These are phyloP conservation scores for Halisarca cf. caerulea DNA, from an alignment of 37 sponge, comb jelly and placozoan species.

Conservation along the genomic window DNA sequence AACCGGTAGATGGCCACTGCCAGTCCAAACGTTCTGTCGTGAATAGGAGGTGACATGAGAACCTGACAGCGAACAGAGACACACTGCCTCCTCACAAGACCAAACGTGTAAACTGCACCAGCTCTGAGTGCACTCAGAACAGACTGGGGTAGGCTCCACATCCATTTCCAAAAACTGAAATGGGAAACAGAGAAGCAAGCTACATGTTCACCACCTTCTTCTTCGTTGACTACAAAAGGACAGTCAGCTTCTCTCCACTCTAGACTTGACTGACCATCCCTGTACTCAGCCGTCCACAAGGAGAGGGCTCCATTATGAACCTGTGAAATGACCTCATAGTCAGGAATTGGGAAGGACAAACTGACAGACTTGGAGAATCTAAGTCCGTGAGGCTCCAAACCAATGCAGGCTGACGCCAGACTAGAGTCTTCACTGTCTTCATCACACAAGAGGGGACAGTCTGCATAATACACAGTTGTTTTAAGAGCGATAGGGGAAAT, in stretches of 20 bases:
- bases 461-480: constrained; percentile 42
- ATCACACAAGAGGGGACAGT: neutral
- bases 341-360: constrained; percentile 45
- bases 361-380: constrained; percentile 33
- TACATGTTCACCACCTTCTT: neutral
- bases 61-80: constrained; percentile 50
- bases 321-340: constrained; percentile 11
- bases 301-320: neutral
- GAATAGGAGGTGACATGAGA: constrained; percentile 49
- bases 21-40: constrained; percentile 27
- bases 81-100: neutral
- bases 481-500: constrained; percentile 2
- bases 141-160: constrained; percentile 39
- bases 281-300: constrained; percentile 25
- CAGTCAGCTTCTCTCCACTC: neutral
- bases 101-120: constrained; percentile 37
- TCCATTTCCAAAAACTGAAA: constrained; percentile 52
- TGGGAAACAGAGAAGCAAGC: constrained; percentile 38
- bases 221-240: neutral
- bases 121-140: constrained; percentile 14
- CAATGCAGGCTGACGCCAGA: constrained; percentile 50
- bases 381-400: constrained; percentile 63
- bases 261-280: neutral
- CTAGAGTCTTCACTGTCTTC: neutral
- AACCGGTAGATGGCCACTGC: constrained; percentile 55